Evolutionary conservation across 2,113 vertebrate genomes (phyloP), one percentile per base, ranked within the genome.

Genomic region (Cairina moschata): DNA sequence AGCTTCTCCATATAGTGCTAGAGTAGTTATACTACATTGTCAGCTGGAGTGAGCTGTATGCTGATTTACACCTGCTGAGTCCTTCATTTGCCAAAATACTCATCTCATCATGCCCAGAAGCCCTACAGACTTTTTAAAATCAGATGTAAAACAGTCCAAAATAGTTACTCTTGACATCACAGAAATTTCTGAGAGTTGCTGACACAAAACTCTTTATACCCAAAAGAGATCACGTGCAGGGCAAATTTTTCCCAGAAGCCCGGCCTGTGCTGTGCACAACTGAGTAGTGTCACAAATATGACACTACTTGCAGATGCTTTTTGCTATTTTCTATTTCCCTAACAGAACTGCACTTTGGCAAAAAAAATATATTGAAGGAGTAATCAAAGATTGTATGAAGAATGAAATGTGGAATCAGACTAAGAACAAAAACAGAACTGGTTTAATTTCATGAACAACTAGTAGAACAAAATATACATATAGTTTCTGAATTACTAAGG

Each of bases 331-430:
- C 28, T 88, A 46, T 67, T 95, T 95, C 77, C 42, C n/a, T 86
- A 87, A 66, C 25, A 79, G 44, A 40, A 56, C 15, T 76, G 66
- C 48, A 25, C 9, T 92, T 78, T 86, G 48, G 36, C 78, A 96
- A 95, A 67, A 80, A 67, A 80, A 94, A 86, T 40, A 15, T 56
- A 67, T 23, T 87, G 48, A 72, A 87, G 68, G 21, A 89, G 36
- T 40, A 91, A 73, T 56, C 76, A 83, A 73, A 55, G 76, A 36
- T 71, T 28, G 42, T 28, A 36, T 29, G n/a, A 62, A 40, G 77
- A 42, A 93, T 78, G 48, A 95, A 85, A 86, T 58, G 11, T 90
- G 69, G 69, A 94, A 87, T 86, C 26, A 91, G 93, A 82, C 13
- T 76, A 88, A 67, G 28, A 88, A 84, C 12, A 31, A 84, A 87